These are phyloP conservation scores for Hydropotes inermis DNA, from an alignment of 2,113 vertebrate species.

Conservation along the genomic window DNA sequence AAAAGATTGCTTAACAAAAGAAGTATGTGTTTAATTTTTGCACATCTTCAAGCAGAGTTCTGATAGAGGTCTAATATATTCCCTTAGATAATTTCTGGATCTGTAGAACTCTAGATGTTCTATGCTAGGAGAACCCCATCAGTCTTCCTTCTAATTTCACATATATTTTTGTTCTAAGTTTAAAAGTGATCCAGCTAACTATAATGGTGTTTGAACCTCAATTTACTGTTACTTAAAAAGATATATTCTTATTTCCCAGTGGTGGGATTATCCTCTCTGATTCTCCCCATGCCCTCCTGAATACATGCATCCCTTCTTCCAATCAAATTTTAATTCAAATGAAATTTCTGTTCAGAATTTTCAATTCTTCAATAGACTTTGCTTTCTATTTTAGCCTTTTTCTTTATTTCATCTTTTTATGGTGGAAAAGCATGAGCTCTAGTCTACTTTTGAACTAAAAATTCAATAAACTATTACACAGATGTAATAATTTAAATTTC, in stretches of 20 bases:
- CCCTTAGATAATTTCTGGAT: not conserved
- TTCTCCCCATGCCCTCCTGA: not conserved
- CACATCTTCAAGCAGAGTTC: not conserved
- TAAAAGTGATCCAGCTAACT: not conserved
- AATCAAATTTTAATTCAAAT: conserved; percentile 5
- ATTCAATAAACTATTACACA: not conserved
- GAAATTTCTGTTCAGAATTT: not conserved
- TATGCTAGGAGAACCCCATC: not conserved
- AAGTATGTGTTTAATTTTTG: not conserved
- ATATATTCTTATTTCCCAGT: not conserved
- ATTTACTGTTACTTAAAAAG: not conserved
- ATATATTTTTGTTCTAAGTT: not conserved
- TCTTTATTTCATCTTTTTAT: not conserved
- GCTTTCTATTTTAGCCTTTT: not conserved
- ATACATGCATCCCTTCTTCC: not conserved
- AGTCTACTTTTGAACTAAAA: not conserved
- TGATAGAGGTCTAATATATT: not conserved
- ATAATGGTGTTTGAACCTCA: not conserved
- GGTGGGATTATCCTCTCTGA: not conserved
- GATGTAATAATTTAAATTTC: not conserved
- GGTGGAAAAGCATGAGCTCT: not conserved
- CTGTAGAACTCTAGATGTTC: not conserved
- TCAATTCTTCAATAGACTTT: not conserved
- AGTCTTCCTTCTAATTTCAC: not conserved
- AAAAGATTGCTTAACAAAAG: not conserved